Base-by-base conservation (phyloP, 2,797 vertebrate species). In the Adelosebastes latens region DNA sequence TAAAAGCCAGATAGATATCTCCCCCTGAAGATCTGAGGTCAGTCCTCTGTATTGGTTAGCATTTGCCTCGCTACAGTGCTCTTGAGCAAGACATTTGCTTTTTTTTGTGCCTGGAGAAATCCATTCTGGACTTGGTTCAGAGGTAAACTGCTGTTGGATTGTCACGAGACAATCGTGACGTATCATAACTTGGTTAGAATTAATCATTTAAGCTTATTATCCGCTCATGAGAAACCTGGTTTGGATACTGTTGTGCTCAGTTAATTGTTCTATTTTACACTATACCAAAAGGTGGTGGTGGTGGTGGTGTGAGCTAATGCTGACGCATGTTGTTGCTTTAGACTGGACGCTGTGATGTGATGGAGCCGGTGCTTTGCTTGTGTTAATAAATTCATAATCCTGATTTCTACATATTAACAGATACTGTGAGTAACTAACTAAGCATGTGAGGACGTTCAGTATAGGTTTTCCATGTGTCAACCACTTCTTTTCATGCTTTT, bases 201-300 rank as follows among this genome's bases (percentile, higher is more conserved):
- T 66, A 77, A 59, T 75, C 22, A 77, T 64, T 80, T 74, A 74
- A 83, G 20, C 34, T 80, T 18, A 68, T 85, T 77, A 80, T 84
- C 63, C 42, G 32, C 53, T 81, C 16, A 42, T 14, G 14, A 63
- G 5, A 53, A 75, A 72, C 27, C 11, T 55, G 5, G 8, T 64
- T 22, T 9, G 56, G 8, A 65, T 18, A 9, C 56, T 29, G 27
- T 49, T 42, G 39, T 42, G 39, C 13, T 42, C 42, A 18, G 42
- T 46, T 46, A 46, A 46, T 16, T 46, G 42, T 46, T 46, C 42
- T 46, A 46, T 16, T 52, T 20, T 49, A 49, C 46, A 52, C 20
- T 52, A n/a, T 9, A 52, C 46, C 8, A n/a, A 52, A 52, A 9
- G 42, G 42, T 39, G 36, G 36, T 39, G 36, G 39, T 42, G 39